phyloP scores from a whole-genome alignment of 2,888 invertebrate species.

The Tupiocoris notatus region DNA sequence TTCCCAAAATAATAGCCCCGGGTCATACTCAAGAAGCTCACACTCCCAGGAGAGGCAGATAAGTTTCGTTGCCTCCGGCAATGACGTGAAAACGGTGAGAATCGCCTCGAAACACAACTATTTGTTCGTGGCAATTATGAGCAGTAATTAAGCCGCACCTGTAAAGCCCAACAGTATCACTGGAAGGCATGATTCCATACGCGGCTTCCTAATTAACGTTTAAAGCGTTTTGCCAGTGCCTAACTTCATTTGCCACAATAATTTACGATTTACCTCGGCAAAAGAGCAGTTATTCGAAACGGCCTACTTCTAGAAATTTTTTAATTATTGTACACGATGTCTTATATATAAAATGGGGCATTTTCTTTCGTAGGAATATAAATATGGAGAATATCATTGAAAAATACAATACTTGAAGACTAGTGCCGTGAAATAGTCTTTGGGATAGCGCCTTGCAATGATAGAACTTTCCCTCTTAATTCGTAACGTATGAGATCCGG shows the following conservation, averaged over 20 bases:
- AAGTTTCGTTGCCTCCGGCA: not conserved
- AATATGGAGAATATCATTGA: too few relatives aligned
- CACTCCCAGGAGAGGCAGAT: not conserved
- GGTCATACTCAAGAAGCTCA: not conserved
- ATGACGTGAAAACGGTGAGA: not conserved
- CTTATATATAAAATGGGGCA: too few relatives aligned
- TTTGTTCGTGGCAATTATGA: not conserved
- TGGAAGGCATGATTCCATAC: not conserved
- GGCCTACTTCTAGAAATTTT: too few relatives aligned
- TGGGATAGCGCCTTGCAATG: too few relatives aligned
- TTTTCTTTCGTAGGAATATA: too few relatives aligned
- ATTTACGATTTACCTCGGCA: too few relatives aligned
- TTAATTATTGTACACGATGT: too few relatives aligned
- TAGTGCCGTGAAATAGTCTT: too few relatives aligned
- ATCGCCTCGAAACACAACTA: not conserved
- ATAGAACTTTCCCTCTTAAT: too few relatives aligned
- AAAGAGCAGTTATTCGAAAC: not conserved
- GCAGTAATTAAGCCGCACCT: not conserved
- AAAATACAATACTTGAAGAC: too few relatives aligned
- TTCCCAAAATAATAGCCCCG: not conserved
- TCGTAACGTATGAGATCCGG: too few relatives aligned
- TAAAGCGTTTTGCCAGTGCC: not conserved
- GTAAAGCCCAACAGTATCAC: not conserved
- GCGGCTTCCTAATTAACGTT: not conserved
- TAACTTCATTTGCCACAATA: too few relatives aligned